Evolutionary conservation across 2,797 vertebrate species (phyloP), one percentile per base, ranked within the genome.

Genomic region (Microctenopoma lineatum): DNA sequence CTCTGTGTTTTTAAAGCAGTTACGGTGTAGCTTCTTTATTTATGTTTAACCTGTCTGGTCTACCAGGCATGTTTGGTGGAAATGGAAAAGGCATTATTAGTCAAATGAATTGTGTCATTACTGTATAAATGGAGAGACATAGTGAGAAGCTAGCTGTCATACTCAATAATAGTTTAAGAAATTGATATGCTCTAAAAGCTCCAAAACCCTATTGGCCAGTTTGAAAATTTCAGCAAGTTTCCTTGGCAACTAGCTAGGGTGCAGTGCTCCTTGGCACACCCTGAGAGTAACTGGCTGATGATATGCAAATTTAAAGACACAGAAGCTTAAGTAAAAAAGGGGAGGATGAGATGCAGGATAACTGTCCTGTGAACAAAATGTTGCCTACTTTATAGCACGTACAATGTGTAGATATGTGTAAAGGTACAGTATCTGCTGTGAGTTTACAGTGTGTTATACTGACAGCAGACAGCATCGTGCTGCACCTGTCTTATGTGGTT

Each of bases 201-300:
- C 64, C 15, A 57, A 47, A 70, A 39, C 41, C 41, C 13, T 44
- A 25, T 55, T 79, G 70, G 73, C 58, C 70, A 74, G 61, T 79
- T 74, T 45, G 21, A 80, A 66, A 56, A 78, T 78, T 83, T 78
- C 62, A 66, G 61, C 63, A 83, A 60, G 87, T 87, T 86, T 80
- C 84, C 84, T 77, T 83, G 85, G 81, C 67, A 86, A 87, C 84
- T 55, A 64, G 60, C 63, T 44, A 42, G 50, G 73, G 50, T 84
- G 73, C 68, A 59, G 66, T 73, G 73, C 73, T 85, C 70, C 58
- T 73, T 70, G 72, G 63, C 59, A 67, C 55, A 73, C 50, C 75
- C 75, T 39, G 41, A 77, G 61, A 80, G 61, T 73, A 81, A 73
- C 70, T 59, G 32, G 53, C 67, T 73, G 73, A 84, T 76, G 53